Evolutionary conservation across 2,888 invertebrate species (phyloP).

Genomic region (Syritta pipiens): DNA sequence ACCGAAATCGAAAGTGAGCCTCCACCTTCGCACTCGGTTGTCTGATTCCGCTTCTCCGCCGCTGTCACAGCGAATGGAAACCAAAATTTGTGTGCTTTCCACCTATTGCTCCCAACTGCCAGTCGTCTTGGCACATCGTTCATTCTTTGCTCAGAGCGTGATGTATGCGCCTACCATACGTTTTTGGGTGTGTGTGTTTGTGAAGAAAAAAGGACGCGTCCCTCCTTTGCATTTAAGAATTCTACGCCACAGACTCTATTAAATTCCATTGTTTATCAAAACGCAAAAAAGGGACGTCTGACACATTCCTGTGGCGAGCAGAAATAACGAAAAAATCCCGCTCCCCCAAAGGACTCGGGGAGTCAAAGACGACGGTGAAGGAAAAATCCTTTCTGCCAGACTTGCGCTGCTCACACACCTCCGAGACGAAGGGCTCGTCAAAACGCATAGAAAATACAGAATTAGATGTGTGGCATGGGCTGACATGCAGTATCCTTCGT

Average conservation of each 20-base stretch:
- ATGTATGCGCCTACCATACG: too few relatives aligned
- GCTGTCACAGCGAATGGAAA: too few relatives aligned
- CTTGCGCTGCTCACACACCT: not conserved
- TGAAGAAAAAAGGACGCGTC: not conserved
- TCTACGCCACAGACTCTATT: conserved; percentile 53
- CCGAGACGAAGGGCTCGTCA: conserved; percentile 37
- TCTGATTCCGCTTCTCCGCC: too few relatives aligned
- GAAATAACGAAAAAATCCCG: conserved; percentile 31
- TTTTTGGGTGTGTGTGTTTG: not conserved
- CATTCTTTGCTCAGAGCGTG: too few relatives aligned
- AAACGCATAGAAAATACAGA: conserved; percentile 53
- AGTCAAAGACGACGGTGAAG: too few relatives aligned
- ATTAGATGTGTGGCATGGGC: conserved; percentile 51
- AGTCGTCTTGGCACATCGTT: too few relatives aligned
- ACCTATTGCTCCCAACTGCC: too few relatives aligned
- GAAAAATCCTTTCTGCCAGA: too few relatives aligned
- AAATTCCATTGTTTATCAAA: conserved; percentile 59
- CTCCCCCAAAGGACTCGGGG: not conserved
- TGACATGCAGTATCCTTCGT: conserved; percentile 40
- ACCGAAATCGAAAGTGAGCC: too few relatives aligned
- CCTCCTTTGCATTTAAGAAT: conserved; percentile 45
- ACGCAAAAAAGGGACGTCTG: conserved; percentile 34
- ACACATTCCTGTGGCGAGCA: conserved; percentile 51
- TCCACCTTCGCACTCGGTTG: too few relatives aligned
- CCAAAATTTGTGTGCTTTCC: too few relatives aligned